Base-by-base conservation (phyloP, 92 coral and sea anemone genomes). In the Montipora capitata region DNA sequence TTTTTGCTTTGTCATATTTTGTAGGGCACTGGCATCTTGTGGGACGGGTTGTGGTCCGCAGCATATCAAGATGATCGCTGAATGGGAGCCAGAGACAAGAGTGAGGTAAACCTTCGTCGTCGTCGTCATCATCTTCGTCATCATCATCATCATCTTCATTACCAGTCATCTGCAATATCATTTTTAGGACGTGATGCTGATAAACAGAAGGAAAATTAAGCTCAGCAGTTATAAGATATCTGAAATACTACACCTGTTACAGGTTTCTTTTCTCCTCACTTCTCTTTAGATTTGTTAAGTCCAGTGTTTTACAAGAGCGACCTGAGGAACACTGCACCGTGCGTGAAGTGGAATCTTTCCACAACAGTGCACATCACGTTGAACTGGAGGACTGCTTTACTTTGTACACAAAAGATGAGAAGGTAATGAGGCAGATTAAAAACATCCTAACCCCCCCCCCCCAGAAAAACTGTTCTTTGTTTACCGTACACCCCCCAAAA, bases 291-390 rank as follows among this genome's bases (percentile, higher is more conserved):
- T 96, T 84, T 86, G 89, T 96, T 13, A 93, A 72, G 85, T 48
- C 94, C 61, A 88, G 82, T 27, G 86, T 85, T 68, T 57, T 78
- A 49, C 93, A 94, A 79, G 98, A 96, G 49, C 59, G 77, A 10
- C 92, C 95, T 15, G 98, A 95, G 58, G 96, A 92, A 17, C 99
- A 96, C 91, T 72, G 88, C 66, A 96, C 98, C 84, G 99, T 96
- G 74, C 80, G 93, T 42, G 95, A 95, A 38, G 94, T 95, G 77
- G 98, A 96, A 69, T 76, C 69, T 40, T 73, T 87, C 63, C 93
- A 92, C 51, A 86, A 88, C 81, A 92, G 88, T 74, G 68, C 96
- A 18, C 92, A 95, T 62, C 73, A 68, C 70, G 98, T 95, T 15
- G 79, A 76, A 54, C 91, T 96, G 38, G 94, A 93, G 64, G 96